Percentiles rank a stretch among this genome's conserved stretches.
phyloP scores from a whole-genome alignment of 1,140 invertebrate genomes.

The Bombyx mandarina region DNA sequence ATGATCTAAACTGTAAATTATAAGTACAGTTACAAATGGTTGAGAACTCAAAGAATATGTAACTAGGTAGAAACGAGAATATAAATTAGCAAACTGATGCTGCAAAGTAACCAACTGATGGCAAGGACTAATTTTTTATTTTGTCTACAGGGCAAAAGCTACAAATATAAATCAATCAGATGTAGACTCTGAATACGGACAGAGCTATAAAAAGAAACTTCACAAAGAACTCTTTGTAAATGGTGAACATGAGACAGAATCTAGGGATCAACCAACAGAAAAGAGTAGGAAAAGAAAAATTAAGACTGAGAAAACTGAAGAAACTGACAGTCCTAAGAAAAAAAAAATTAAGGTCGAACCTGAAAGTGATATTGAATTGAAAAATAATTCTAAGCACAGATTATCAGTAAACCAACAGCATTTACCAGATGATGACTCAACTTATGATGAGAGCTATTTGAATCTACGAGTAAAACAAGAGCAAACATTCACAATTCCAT shows the following conservation, averaged over 20 bases:
- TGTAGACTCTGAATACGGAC: conserved; percentile 15
- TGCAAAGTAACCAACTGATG: no score
- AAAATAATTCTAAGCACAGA: conserved; percentile 10
- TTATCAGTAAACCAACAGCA: neutral
- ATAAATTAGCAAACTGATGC: no score
- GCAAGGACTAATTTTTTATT: conserved; percentile 2
- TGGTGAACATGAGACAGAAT: conserved; percentile 5
- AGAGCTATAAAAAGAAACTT: conserved; percentile 19
- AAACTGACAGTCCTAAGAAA: conserved; percentile 15
- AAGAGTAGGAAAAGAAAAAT: conserved; percentile 19
- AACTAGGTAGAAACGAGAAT: no score
- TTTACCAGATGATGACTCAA: conserved; percentile 7
- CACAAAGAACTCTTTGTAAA: conserved; percentile 16
- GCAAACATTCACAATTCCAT: conserved; percentile 5
- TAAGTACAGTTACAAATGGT: no score
- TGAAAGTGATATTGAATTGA: conserved; percentile 30
- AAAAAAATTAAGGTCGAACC: conserved; percentile 28
- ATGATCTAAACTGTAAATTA: no score
- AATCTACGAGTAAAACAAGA: conserved; percentile 27
- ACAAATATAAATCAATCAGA: conserved; percentile 4
- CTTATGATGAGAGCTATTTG: conserved; percentile 23
- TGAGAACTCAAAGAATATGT: no score
- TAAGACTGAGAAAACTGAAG: conserved; percentile 10
- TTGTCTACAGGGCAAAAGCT: conserved; percentile 7
- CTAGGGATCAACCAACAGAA: conserved; percentile 5